Evolutionary conservation across 2,113 vertebrate genomes (phyloP), one percentile per base, ranked within the genome.

Genomic region (Gymnocephalus cernua): DNA sequence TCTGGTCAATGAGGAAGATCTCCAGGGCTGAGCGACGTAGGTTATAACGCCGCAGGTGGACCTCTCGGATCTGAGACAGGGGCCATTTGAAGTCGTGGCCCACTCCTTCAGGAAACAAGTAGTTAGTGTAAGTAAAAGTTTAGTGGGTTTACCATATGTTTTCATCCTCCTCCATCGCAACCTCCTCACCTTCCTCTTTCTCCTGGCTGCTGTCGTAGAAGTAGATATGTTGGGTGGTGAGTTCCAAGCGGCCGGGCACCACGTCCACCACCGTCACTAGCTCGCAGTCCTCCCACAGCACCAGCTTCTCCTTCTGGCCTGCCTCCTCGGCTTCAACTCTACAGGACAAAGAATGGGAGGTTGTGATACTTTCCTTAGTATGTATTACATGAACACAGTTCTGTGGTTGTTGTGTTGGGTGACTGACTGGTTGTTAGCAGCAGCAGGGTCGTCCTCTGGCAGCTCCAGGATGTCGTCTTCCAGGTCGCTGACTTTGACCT

Each of bases 21-120:
- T 99, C 98, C 89, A 99, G 92, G 65, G 98, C 98, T 0, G 98
- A 99, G 80, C 98, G 97, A 0, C 97, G 96, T 68, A 99, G 94
- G 80, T 99, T 99, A 71, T 98, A 99, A 35, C 98, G 94, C 41
- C 98, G 95, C 74, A 99, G 94, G 89, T 99, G 97, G 84, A 99
- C 96, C 92, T 99, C 98, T 85, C 97, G 92, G 89, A 99, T 96
- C 93, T 98, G 97, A 77, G 96, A 96, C 84, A 99, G 96, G 1
- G 97, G 97, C 97, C 98, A 99, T 88, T 98, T 99, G 89, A 99
- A 99, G 96, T 99, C 98, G 82, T 97, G 97, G 32, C 98, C 97
- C 38, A 96, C 86, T 44, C 98, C 98, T 99, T 88, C 1, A 21
- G 19, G 35, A 18, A 23, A 70, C 11, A 71, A 61, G 21, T 2